Conservation (phyloP, 2,113 vertebrate species). For the Xenopus borealis region DNA sequence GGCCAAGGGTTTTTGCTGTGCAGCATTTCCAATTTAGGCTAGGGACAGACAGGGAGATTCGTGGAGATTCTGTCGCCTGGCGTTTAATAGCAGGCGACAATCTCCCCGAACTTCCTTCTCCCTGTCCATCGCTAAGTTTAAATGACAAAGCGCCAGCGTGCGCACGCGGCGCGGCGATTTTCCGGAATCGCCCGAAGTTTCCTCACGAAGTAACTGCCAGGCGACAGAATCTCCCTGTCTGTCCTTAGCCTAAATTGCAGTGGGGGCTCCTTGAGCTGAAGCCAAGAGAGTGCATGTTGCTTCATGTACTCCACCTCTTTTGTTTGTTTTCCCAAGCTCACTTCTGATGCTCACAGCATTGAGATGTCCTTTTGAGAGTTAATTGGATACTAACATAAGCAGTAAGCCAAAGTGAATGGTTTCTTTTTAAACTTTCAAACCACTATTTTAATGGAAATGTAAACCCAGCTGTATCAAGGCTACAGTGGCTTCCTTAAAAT, state of each 20-base stretch:
- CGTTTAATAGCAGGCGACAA: too few species aligned
- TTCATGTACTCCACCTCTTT: conserved; percentile 36
- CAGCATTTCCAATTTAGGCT: not conserved
- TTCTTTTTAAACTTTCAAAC: conserved; percentile 65
- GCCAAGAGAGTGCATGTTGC: conserved; percentile 13
- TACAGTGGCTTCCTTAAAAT: conserved; percentile 84
- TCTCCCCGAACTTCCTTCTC: too few species aligned
- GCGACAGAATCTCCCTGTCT: too few species aligned
- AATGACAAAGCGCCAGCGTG: too few species aligned
- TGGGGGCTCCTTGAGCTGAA: conserved; percentile 24
- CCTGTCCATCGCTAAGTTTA: too few species aligned
- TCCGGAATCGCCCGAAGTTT: too few species aligned
- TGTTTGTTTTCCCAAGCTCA: conserved; percentile 47
- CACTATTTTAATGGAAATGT: conserved; percentile 84
- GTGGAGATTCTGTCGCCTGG: too few species aligned
- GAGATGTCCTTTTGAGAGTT: conserved; percentile 48
- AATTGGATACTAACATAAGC: conserved; percentile 49
- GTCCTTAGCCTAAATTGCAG: too few species aligned
- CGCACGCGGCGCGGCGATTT: too few species aligned
- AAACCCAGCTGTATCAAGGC: conserved; percentile 76
- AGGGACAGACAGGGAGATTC: too few species aligned
- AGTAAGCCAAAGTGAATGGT: conserved; percentile 49
- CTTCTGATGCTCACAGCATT: conserved; percentile 44
- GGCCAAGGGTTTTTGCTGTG: not conserved
- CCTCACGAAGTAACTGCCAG: too few species aligned